Conservation (phyloP, 1,140 invertebrate species). For the Lasioglossum baleicum region DNA sequence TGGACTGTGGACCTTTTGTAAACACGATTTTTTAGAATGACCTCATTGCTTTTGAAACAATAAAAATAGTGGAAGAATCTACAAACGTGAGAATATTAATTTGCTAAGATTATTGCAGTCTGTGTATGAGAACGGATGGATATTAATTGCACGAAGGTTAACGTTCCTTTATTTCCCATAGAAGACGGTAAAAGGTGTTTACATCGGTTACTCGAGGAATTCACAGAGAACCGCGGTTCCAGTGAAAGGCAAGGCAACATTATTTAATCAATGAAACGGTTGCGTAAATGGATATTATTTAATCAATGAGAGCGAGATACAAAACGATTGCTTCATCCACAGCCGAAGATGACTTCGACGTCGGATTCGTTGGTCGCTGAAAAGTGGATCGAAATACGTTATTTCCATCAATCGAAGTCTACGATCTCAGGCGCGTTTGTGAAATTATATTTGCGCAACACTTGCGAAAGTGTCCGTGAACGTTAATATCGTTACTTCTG, state of each 20-base stretch:
- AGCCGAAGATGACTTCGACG: background rate
- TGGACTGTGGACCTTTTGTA: no score
- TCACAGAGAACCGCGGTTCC: background rate
- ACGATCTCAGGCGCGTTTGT: slow-evolving; percentile 5
- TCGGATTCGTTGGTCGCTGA: background rate
- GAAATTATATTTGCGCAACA: slow-evolving; percentile 38
- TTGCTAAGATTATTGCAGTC: no score
- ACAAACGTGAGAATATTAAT: no score
- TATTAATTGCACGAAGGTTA: background rate
- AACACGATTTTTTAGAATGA: no score
- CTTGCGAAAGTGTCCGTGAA: slow-evolving; percentile 32
- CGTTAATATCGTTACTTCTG: slow-evolving; percentile 37
- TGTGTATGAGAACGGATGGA: no score
- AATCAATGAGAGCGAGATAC: background rate
- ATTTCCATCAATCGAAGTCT: background rate
- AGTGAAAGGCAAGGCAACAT: background rate
- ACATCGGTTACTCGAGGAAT: background rate
- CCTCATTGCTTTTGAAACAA: no score
- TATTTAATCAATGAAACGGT: background rate
- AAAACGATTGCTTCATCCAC: background rate
- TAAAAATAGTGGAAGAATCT: no score
- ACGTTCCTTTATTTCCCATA: background rate
- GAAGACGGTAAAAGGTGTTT: background rate
- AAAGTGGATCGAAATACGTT: background rate
- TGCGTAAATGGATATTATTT: slow-evolving; percentile 1